phyloP scores from a whole-genome alignment of 2,797 vertebrate species.

The Phylloscopus collybita region DNA sequence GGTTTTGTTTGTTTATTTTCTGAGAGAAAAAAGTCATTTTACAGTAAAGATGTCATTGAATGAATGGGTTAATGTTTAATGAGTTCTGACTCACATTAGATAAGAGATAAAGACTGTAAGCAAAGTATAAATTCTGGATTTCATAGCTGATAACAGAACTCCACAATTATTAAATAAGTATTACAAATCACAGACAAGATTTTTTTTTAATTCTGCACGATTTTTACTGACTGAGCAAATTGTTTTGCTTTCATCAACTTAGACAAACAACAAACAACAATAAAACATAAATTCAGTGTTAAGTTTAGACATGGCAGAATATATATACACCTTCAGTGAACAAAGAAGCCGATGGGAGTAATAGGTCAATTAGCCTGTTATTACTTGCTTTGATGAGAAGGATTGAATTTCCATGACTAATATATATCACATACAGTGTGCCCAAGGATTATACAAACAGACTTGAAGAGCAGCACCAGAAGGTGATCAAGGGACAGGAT shows the following conservation, averaged over 20 bases:
- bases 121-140: not conserved
- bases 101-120: not conserved
- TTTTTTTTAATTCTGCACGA: not conserved
- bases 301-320: not conserved
- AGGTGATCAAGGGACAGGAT: not conserved
- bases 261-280: not conserved
- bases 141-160: not conserved
- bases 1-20: not conserved
- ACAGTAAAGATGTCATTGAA: not conserved
- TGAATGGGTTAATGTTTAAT: conserved; percentile 21
- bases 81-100: not conserved
- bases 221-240: not conserved
- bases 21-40: not conserved
- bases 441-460: not conserved
- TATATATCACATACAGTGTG: not conserved
- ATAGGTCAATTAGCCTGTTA: not conserved
- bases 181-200: not conserved
- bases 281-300: not conserved
- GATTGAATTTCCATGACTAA: not conserved
- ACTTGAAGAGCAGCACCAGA: not conserved
- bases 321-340: not conserved
- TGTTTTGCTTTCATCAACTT: conserved; percentile 6
- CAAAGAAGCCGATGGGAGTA: not conserved
- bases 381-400: not conserved
- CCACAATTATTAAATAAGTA: not conserved